phyloP scores from a whole-genome alignment of 2,888 invertebrate species.

The Cremastinae sp. region DNA sequence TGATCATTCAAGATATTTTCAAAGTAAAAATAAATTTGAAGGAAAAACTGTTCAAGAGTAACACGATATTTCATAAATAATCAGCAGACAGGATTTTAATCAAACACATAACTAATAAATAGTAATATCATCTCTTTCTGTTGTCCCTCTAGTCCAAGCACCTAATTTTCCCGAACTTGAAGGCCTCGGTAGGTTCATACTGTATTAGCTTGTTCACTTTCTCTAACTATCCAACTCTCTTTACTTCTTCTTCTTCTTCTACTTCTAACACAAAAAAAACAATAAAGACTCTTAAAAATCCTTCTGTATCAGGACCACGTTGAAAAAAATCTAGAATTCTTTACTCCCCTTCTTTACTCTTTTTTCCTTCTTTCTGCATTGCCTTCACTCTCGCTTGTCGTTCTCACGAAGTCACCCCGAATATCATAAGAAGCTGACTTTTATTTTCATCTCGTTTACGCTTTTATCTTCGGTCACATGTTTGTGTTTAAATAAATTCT shows the following conservation, averaged over 20 bases:
- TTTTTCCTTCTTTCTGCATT: constrained; percentile 31
- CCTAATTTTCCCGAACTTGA: constrained; percentile 84
- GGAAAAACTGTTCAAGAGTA: constrained; percentile 22
- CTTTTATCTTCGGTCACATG: too few species aligned
- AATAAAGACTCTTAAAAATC: constrained; percentile 23
- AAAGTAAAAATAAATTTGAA: neutral
- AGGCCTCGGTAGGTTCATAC: constrained; percentile 83
- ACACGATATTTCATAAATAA: constrained; percentile 30
- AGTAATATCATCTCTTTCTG: constrained; percentile 79
- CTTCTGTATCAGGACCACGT: constrained; percentile 28
- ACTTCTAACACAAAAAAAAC: constrained; percentile 30
- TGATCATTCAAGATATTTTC: neutral
- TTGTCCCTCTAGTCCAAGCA: constrained; percentile 83
- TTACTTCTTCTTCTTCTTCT: constrained; percentile 51
- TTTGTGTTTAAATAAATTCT: neutral
- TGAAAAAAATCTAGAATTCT: constrained; percentile 30
- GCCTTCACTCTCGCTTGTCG: constrained; percentile 47
- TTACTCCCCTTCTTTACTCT: constrained; percentile 26
- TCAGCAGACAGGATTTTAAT: constrained; percentile 64
- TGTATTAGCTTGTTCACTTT: constrained; percentile 77
- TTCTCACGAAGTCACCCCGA: constrained; percentile 21
- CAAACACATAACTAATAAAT: constrained; percentile 74
- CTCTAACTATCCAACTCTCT: constrained; percentile 51
- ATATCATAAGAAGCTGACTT: constrained; percentile 39
- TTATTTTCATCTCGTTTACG: constrained; percentile 32